Evolutionary conservation across 1,140 invertebrate species (phyloP), one percentile per base, ranked within the genome.

Genomic region (Gryllus bimaculatus): DNA sequence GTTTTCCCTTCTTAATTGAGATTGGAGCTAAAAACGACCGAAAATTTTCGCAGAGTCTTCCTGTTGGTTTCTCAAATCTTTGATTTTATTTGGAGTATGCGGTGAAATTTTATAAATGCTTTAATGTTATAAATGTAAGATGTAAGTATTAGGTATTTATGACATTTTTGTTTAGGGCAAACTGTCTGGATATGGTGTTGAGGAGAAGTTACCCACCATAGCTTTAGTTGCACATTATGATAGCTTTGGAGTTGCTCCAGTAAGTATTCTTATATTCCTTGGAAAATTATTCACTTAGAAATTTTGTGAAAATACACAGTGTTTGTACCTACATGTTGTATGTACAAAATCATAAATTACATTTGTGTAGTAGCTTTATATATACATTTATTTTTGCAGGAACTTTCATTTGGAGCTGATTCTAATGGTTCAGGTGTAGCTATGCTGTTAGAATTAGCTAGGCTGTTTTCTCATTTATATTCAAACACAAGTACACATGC

Each of bases 391-490:
- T 48, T 20, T 81, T 85, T 85, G 54, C 83, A 96, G 95, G 93
- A 93, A 80, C 83, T 98, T 39, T 91, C 95, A 12, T 90, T 89
- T 86, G 96, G 96, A 66, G 92, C 93, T 8, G 96, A 98, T 86
- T 97, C 96, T 0, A 98, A 98, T 89, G 96, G 92, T 10, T 97
- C 96, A 80, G 98, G 98, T 79, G 92, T 96, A 13, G 92, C 95
- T 10, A 92, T 95, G 78, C 84, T 99, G 13, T 84, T 99, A 73
- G 95, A 98, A 87, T 86, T 99, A 49, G 91, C 95, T 0, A 88
- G 97, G 81, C 84, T 99, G 20, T 96, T 99, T 85, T 97, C 96
- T 15, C 91, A 93, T 79, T 88, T 99, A n/a, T 99, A 99, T 86
- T 90, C 92, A 8, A 92, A 91, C 76, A 86, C 90, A 10, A 90